phyloP scores from a whole-genome alignment of 2,888 invertebrate genomes.

The Pterobdella sp. region DNA sequence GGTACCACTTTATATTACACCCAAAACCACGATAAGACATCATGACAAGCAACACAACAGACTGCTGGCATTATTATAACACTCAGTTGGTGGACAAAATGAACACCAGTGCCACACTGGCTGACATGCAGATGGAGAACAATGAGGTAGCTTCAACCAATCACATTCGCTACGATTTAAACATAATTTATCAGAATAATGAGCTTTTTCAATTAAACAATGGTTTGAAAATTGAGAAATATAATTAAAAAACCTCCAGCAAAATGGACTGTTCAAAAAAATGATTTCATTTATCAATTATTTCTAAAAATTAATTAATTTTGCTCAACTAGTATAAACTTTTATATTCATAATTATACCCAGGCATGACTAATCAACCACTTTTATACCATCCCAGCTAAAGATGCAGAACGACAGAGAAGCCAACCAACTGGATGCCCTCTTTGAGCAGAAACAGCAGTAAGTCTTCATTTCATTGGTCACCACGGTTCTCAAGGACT shows the following conservation, averaged over 20 bases:
- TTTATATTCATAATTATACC: neutral
- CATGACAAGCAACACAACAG: too few species aligned
- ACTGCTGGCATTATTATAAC: too few species aligned
- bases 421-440: conserved; percentile 60
- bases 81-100: conserved; percentile 69
- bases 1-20: too few species aligned
- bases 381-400: conserved; percentile 42
- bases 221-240: too few species aligned
- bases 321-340: neutral
- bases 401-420: conserved; percentile 58
- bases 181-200: too few species aligned
- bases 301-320: neutral
- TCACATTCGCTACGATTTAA: neutral
- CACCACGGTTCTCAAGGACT: neutral
- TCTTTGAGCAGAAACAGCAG: conserved; percentile 64
- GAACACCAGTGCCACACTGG: conserved; percentile 62
- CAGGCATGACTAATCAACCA: neutral
- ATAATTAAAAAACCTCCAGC: too few species aligned
- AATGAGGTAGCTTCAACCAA: conserved; percentile 49
- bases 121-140: conserved; percentile 63
- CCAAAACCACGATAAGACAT: too few species aligned
- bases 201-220: too few species aligned
- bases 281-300: neutral
- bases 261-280: neutral
- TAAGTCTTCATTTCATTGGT: conserved; percentile 47